Percentiles rank a stretch among this genome's conserved stretches.
phyloP scores from a whole-genome alignment of 2,797 vertebrate species.

The Acipenser transmontanus region DNA sequence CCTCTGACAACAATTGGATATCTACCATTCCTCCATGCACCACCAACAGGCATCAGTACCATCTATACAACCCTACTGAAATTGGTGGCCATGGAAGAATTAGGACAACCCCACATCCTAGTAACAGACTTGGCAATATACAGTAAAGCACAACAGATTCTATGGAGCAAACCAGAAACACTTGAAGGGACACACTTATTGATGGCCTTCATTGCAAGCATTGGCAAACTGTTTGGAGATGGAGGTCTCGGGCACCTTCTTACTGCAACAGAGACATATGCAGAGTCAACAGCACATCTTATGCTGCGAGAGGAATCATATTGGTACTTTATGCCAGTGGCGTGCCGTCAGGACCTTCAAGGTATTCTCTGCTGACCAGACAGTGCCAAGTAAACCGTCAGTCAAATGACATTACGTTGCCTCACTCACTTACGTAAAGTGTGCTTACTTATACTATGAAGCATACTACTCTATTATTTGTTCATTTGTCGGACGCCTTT shows the following conservation, averaged over 20 bases:
- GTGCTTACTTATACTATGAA: too few relatives aligned
- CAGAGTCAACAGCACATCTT: slow-evolving; percentile 10
- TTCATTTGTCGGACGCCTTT: too few relatives aligned
- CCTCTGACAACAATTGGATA: slow-evolving; percentile 8
- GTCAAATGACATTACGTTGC: too few relatives aligned
- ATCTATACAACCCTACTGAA: slow-evolving; percentile 10
- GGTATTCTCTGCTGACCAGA: too few relatives aligned
- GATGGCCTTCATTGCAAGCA: slow-evolving; percentile 17
- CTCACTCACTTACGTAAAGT: too few relatives aligned
- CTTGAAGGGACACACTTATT: slow-evolving; percentile 15
- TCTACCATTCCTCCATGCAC: slow-evolving; percentile 11
- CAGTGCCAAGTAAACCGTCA: too few relatives aligned
- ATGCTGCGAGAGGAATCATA: slow-evolving; percentile 14
- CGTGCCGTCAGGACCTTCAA: too few relatives aligned
- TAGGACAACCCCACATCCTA: slow-evolving; percentile 18
- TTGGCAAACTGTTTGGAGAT: neutral
- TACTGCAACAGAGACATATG: too few relatives aligned
- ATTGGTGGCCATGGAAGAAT: slow-evolving; percentile 10
- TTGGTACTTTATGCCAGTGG: neutral
- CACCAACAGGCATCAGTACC: slow-evolving; percentile 15
- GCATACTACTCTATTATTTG: too few relatives aligned
- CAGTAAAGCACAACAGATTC: slow-evolving; percentile 19
- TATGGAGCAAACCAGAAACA: slow-evolving; percentile 15
- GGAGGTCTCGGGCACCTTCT: slow-evolving; percentile 9
- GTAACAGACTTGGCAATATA: slow-evolving; percentile 23